Conservation (phyloP, 1,140 invertebrate species). For the Aradophagus sp. region DNA sequence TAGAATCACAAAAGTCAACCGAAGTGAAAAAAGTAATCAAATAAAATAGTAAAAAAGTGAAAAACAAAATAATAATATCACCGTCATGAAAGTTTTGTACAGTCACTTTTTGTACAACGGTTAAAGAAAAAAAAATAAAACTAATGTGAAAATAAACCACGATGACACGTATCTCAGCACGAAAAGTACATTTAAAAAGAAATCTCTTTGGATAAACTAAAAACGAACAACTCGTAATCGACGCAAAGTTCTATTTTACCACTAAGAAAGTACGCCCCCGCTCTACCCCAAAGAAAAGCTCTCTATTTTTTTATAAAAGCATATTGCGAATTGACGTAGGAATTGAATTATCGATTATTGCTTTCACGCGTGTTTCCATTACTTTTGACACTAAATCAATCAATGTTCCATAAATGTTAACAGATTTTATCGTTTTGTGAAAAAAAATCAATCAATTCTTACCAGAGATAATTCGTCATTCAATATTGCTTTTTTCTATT, state of each 20-base stretch:
- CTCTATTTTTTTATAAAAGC: constrained; percentile 54
- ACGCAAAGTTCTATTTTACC: constrained; percentile 49
- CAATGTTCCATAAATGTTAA: too few relatives aligned
- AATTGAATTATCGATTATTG: constrained; percentile 40
- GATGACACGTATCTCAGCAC: constrained; percentile 16
- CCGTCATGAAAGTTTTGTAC: constrained; percentile 26
- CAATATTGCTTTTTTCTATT: too few relatives aligned
- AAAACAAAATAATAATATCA: not conserved
- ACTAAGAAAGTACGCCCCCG: constrained; percentile 19
- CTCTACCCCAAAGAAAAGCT: constrained; percentile 29
- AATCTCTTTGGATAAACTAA: constrained; percentile 17
- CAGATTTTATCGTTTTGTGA: too few relatives aligned
- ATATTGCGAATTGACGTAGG: constrained; percentile 47
- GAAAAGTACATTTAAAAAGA: constrained; percentile 11
- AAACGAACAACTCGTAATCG: constrained; percentile 19
- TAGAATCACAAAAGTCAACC: constrained; percentile 1
- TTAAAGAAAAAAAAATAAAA: constrained; percentile 15
- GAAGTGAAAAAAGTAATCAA: constrained; percentile 12
- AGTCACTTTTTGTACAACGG: constrained; percentile 35
- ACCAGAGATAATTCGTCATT: too few relatives aligned
- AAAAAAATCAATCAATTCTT: too few relatives aligned
- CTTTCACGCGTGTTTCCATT: constrained; percentile 3
- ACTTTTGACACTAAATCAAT: too few relatives aligned
- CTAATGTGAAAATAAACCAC: too few relatives aligned
- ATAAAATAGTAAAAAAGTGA: constrained; percentile 4